Percentiles rank a stretch among this genome's conserved stretches.
Evolutionary conservation across 2,888 invertebrate genomes (phyloP).

Genomic region (Chaetoderma sp.): DNA sequence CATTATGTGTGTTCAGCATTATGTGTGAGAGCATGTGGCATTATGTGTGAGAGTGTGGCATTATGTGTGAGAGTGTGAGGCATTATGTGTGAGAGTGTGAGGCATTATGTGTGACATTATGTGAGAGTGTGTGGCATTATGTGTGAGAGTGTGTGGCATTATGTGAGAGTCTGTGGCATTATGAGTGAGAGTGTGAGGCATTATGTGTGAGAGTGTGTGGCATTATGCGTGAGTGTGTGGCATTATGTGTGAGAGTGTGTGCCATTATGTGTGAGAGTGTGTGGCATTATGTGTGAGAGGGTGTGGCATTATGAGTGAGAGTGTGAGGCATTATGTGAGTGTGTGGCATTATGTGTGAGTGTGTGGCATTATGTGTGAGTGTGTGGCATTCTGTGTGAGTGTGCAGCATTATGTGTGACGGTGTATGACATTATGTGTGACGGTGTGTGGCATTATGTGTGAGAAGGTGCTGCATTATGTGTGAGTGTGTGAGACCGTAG

Average conservation of each 20-base stretch:
- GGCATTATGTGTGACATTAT: too few species aligned
- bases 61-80: too few species aligned
- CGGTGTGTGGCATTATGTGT: neutral
- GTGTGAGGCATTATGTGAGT: constrained; percentile 1
- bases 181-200: too few species aligned
- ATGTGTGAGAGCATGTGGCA: too few species aligned
- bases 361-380: neutral
- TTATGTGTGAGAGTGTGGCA: too few species aligned
- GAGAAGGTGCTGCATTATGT: neutral
- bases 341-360: neutral
- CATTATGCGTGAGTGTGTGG: too few species aligned
- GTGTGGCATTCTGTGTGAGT: neutral
- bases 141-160: too few species aligned
- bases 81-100: too few species aligned
- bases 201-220: too few species aligned
- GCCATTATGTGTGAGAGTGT: neutral
- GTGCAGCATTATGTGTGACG: neutral
- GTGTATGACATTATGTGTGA: neutral
- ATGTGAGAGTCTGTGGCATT: too few species aligned
- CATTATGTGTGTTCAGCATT: too few species aligned
- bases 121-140: too few species aligned
- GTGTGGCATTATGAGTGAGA: neutral
- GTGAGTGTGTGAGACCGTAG: neutral
- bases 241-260: neutral
- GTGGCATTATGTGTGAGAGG: neutral